Evolutionary conservation across 2,113 vertebrate genomes (phyloP).

Genomic region (Monopterus albus): DNA sequence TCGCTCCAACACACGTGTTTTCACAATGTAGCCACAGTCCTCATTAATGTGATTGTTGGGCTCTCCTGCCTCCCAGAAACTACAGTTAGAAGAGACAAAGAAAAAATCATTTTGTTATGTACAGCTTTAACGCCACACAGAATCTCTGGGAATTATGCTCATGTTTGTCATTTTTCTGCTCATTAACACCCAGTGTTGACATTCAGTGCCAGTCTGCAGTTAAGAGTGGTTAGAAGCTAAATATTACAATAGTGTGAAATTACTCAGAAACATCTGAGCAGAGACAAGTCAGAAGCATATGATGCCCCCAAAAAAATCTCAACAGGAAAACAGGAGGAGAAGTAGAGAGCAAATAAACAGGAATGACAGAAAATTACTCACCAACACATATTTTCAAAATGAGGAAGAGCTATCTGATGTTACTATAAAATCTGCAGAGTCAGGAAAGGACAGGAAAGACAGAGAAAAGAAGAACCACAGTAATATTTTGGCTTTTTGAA

Average conservation of each 20-base stretch:
- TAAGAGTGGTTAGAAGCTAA: not conserved
- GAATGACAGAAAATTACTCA: slow-evolving; percentile 13
- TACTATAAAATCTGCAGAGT: slow-evolving; percentile 21
- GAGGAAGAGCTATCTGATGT: slow-evolving; percentile 42
- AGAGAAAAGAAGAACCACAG: not conserved
- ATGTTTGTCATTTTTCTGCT: no score
- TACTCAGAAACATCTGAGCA: not conserved
- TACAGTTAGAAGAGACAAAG: slow-evolving; percentile 27
- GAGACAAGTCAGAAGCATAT: not conserved
- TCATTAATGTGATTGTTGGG: slow-evolving; percentile 82
- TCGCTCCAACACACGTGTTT: slow-evolving; percentile 47
- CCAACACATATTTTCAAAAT: not conserved
- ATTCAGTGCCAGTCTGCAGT: no score
- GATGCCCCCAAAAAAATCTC: not conserved
- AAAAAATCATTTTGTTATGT: not conserved
- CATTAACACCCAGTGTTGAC: no score
- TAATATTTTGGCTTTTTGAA: not conserved
- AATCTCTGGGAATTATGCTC: no score
- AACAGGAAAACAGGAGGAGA: slow-evolving; percentile 35
- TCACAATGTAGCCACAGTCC: slow-evolving; percentile 81
- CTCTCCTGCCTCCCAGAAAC: slow-evolving; percentile 80
- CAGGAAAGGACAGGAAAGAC: not conserved
- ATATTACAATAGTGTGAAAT: not conserved
- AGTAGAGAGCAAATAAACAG: slow-evolving; percentile 6
- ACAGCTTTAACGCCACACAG: no score